phyloP scores from a whole-genome alignment of 2,113 vertebrate genomes.

The Xenus cinereus region DNA sequence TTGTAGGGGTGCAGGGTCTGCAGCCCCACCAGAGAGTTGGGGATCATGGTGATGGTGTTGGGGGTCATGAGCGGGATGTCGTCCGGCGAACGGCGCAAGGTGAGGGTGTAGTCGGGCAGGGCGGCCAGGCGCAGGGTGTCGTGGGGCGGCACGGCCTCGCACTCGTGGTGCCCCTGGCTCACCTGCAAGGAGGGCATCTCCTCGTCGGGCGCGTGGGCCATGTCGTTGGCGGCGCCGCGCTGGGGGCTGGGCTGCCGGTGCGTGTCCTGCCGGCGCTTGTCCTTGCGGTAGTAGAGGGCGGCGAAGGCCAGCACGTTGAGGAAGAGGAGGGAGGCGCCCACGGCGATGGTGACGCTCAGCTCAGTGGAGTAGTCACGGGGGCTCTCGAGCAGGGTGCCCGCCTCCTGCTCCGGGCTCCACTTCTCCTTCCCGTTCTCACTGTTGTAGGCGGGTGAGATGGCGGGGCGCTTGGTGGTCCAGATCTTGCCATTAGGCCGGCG shows the following conservation, averaged over 20 bases:
- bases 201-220: slow-evolving; percentile 88
- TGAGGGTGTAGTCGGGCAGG: slow-evolving; percentile 96
- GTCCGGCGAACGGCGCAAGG: slow-evolving; percentile 92
- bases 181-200: slow-evolving; percentile 96
- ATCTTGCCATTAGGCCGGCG: slow-evolving; percentile 89
- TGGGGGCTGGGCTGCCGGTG: slow-evolving; percentile 91
- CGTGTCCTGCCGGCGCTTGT: slow-evolving; percentile 94
- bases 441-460: slow-evolving; percentile 93
- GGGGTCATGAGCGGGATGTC: slow-evolving; percentile 99
- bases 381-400: slow-evolving; percentile 90
- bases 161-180: slow-evolving; percentile 92
- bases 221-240: slow-evolving; percentile 84
- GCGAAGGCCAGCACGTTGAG: slow-evolving; percentile 97
- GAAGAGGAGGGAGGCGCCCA: slow-evolving; percentile 95
- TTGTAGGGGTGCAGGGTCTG: slow-evolving; percentile 98
- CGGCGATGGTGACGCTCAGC: slow-evolving; percentile 96
- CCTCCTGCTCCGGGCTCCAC: slow-evolving; percentile 86
- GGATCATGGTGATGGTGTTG: slow-evolving; percentile 99
- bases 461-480: slow-evolving; percentile 95
- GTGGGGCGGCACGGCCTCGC: slow-evolving; percentile 86
- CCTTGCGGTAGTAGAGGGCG: slow-evolving; percentile 97
- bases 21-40: slow-evolving; percentile 97
- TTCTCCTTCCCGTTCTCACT: slow-evolving; percentile 86
- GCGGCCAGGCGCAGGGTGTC: slow-evolving; percentile 88
- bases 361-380: slow-evolving; percentile 97